Evolutionary conservation across 2,888 invertebrate species (phyloP).

Genomic region (Hyposoter didymator): DNA sequence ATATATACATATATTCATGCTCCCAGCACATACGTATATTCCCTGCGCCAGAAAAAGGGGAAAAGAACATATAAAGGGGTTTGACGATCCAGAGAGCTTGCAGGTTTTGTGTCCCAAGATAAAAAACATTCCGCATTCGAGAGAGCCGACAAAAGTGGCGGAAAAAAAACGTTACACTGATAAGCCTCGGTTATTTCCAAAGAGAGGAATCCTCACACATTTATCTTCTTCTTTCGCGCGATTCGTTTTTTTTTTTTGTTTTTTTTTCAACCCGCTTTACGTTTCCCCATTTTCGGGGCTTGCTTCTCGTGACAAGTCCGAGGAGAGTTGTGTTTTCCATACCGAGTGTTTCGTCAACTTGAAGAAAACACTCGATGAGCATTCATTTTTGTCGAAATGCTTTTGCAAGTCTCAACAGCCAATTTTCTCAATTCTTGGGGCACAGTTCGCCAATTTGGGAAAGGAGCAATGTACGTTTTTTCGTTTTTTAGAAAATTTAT

Average conservation of each 20-base stretch:
- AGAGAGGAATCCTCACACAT: conserved; percentile 52
- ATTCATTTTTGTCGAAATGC: not conserved
- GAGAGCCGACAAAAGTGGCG: not conserved
- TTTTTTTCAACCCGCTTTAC: not conserved
- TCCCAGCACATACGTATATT: not conserved
- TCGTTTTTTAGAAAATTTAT: not conserved
- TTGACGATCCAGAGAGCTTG: conserved; percentile 47
- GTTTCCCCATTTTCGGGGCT: not conserved
- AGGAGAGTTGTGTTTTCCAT: not conserved
- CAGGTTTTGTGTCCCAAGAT: conserved; percentile 37
- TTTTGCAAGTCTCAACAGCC: too few relatives aligned
- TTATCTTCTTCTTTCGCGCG: conserved; percentile 43
- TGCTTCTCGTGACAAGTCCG: not conserved
- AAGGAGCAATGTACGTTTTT: not conserved
- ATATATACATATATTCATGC: not conserved
- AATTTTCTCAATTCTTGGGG: too few relatives aligned
- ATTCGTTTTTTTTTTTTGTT: conserved; percentile 12
- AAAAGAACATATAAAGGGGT: conserved; percentile 38
- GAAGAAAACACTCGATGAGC: not conserved
- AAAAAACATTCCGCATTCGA: conserved; percentile 33
- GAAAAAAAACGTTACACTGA: conserved; percentile 56
- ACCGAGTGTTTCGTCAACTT: not conserved
- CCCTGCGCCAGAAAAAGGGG: not conserved
- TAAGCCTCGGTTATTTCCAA: conserved; percentile 62
- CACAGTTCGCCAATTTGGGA: too few relatives aligned